Conservation (phyloP, 2,113 vertebrate genomes). For the Heloderma charlesbogerti region DNA sequence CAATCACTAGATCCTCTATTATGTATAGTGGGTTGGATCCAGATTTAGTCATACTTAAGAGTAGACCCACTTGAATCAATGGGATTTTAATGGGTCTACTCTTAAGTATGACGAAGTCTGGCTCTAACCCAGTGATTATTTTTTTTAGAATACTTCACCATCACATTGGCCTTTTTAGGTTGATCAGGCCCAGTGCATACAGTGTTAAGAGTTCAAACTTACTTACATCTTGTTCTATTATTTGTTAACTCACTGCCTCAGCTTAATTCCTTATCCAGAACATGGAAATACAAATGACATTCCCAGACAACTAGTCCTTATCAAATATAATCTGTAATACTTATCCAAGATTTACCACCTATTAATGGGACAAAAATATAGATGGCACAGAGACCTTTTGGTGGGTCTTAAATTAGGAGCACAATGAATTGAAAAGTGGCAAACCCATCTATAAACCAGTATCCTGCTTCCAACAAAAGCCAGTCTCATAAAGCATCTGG, state of each 20-base stretch:
- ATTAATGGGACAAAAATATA: not conserved
- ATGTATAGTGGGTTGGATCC: constrained; percentile 24
- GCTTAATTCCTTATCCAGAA: not conserved
- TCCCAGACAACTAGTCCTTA: not conserved
- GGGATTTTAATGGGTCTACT: not conserved
- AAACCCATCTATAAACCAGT: constrained; percentile 47
- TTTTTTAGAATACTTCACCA: constrained; percentile 59
- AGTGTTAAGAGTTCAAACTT: not conserved
- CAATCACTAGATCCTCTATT: constrained; percentile 46
- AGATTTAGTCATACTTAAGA: not conserved
- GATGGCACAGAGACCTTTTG: not conserved
- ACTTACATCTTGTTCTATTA: not conserved
- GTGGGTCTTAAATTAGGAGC: constrained; percentile 50
- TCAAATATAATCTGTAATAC: not conserved
- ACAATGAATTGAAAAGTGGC: constrained; percentile 40
- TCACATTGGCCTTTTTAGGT: constrained; percentile 48
- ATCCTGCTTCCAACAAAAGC: constrained; percentile 39
- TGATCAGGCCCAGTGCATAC: not conserved
- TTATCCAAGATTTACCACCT: not conserved
- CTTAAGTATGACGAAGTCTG: not conserved
- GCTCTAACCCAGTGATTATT: not conserved
- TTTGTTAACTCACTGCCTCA: not conserved
- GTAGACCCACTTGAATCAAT: not conserved
- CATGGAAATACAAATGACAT: not conserved
- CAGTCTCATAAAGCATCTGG: constrained; percentile 12